Conservation (phyloP, 2,888 invertebrate species). For the Germaria angustata region DNA sequence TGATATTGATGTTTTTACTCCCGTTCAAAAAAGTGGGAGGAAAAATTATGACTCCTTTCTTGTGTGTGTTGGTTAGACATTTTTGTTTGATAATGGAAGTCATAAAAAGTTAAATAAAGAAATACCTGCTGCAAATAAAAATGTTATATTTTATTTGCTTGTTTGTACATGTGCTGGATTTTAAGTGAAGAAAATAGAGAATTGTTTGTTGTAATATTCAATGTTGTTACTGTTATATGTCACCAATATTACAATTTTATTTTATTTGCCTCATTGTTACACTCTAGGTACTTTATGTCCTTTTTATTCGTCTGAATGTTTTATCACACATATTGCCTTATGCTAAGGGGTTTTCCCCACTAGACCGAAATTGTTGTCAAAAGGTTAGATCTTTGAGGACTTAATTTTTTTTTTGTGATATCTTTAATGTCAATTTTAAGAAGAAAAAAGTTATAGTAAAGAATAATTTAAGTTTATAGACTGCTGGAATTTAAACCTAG, state of each 20-base stretch:
- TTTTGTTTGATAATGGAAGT: not conserved
- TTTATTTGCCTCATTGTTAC: slow-evolving; percentile 19
- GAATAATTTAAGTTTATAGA: too few species aligned
- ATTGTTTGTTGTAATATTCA: slow-evolving; percentile 8
- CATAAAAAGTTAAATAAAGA: slow-evolving; percentile 51
- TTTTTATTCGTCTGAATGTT: too few species aligned
- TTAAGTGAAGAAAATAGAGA: not conserved
- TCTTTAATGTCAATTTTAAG: too few species aligned
- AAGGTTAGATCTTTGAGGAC: too few species aligned
- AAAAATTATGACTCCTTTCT: slow-evolving; percentile 20
- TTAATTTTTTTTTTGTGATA: too few species aligned
- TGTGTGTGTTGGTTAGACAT: not conserved
- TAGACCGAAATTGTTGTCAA: too few species aligned
- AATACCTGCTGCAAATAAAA: slow-evolving; percentile 45
- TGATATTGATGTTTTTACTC: not conserved
- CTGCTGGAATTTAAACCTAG: too few species aligned
- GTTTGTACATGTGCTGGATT: slow-evolving; percentile 32
- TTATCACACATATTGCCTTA: not conserved
- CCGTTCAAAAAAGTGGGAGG: not conserved
- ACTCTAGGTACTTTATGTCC: not conserved
- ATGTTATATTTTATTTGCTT: slow-evolving; percentile 8
- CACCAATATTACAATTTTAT: slow-evolving; percentile 38
- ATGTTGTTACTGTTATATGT: slow-evolving; percentile 46
- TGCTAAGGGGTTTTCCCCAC: too few species aligned
- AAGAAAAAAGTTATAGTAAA: too few species aligned